These are phyloP conservation scores for Picathartes gymnocephalus DNA, from an alignment of 2,113 vertebrate species.

Conservation along the genomic window DNA sequence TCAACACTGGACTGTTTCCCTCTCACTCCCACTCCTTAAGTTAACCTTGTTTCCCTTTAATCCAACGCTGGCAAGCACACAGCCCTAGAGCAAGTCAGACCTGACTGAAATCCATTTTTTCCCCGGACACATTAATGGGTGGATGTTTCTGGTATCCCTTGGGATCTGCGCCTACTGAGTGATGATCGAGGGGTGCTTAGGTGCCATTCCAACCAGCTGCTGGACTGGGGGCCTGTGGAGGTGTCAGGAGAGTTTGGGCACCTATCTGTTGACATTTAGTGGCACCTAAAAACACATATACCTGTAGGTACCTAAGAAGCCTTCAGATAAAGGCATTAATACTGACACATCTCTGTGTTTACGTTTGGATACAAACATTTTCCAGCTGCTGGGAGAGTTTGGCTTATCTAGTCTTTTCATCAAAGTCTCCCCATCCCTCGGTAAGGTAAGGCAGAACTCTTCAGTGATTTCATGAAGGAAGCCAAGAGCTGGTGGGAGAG, in stretches of 20 bases:
- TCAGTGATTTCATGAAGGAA: background rate
- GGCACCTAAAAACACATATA: background rate
- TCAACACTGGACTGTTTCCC: background rate
- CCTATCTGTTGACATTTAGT: background rate
- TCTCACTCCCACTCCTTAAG: background rate
- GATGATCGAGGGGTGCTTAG: background rate
- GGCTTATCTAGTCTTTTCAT: background rate
- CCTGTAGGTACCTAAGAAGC: background rate
- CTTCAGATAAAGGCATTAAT: background rate
- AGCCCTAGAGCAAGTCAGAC: background rate
- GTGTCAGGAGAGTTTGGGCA: background rate
- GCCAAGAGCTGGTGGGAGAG: background rate
- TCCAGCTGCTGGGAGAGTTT: background rate
- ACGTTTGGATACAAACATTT: background rate
- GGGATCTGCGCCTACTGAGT: background rate
- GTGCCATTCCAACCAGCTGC: background rate
- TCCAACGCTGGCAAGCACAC: rapidly evolving
- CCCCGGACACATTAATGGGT: rapidly evolving
- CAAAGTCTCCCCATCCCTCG: background rate
- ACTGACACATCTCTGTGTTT: background rate
- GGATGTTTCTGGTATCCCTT: background rate
- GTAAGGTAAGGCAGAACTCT: background rate
- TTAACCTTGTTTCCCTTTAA: background rate
- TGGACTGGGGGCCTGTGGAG: rapidly evolving
- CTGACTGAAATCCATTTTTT: background rate